Conservation (phyloP, 2,113 vertebrate species). For the Jaculus jaculus region DNA sequence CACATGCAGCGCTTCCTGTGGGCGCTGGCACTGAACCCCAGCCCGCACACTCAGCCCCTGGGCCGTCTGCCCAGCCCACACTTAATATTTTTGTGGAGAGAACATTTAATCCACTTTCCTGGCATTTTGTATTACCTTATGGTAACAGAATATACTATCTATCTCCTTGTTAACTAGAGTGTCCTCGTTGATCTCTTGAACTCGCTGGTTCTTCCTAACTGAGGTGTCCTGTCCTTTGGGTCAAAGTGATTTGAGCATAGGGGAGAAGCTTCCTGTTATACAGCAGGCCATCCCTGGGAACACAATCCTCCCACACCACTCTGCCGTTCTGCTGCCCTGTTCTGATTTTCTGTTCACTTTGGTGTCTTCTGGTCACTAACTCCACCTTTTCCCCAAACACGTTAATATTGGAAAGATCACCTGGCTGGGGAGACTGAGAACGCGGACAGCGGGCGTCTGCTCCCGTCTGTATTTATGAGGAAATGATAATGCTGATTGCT, state of each 20-base stretch:
- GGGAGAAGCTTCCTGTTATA: background rate
- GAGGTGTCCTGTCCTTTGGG: background rate
- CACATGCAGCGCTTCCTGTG: too few species aligned
- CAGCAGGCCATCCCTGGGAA: fast-evolving
- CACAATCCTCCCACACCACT: background rate
- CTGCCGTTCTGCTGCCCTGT: background rate
- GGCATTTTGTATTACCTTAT: background rate
- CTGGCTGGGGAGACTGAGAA: background rate
- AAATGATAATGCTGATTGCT: background rate
- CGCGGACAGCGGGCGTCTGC: background rate
- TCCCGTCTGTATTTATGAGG: background rate
- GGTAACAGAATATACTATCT: background rate
- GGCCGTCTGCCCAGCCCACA: background rate
- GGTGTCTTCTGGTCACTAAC: background rate
- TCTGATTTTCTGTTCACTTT: background rate
- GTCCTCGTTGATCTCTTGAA: background rate
- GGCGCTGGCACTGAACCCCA: background rate
- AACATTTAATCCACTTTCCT: background rate
- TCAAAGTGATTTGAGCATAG: background rate
- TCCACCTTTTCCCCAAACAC: background rate
- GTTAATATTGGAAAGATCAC: background rate
- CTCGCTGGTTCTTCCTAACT: background rate
- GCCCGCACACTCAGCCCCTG: too few species aligned
- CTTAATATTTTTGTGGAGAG: background rate
- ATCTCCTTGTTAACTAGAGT: background rate